These are phyloP conservation scores for Oceanodroma leucorhoa DNA, from an alignment of 2,797 vertebrate genomes.

Conservation along the genomic window DNA sequence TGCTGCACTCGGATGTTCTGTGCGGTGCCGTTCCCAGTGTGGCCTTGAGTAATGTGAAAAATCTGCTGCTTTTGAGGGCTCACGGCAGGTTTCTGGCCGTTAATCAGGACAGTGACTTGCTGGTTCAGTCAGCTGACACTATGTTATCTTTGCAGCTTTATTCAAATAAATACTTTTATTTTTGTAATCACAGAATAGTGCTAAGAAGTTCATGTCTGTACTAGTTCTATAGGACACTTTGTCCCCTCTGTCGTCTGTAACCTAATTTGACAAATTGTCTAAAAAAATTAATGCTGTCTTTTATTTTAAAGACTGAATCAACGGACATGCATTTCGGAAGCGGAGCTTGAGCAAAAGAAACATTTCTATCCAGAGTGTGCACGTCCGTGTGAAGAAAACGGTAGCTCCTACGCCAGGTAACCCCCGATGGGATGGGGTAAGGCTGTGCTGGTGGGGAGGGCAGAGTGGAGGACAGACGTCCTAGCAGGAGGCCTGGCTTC, in stretches of 20 bases:
- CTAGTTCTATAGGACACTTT: not conserved
- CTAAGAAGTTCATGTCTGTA: not conserved
- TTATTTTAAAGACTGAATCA: conserved; percentile 39
- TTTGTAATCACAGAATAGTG: not conserved
- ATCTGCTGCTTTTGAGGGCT: not conserved
- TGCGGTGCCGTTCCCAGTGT: not conserved
- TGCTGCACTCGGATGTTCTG: not conserved
- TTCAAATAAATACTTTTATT: not conserved
- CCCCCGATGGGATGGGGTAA: not conserved
- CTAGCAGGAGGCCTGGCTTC: not conserved
- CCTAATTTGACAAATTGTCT: not conserved
- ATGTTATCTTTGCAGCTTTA: not conserved
- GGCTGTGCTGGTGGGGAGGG: not conserved
- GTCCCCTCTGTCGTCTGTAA: not conserved
- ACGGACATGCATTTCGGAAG: not conserved
- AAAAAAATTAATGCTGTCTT: fast-evolving
- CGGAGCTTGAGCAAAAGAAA: conserved; percentile 73
- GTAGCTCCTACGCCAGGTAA: conserved; percentile 69
- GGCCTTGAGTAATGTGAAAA: not conserved
- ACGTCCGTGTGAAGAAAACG: conserved; percentile 59
- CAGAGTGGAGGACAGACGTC: not conserved
- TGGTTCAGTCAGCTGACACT: not conserved
- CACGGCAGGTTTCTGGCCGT: not conserved
- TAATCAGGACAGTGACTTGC: not conserved
- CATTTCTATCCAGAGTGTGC: conserved; percentile 65